Base-by-base conservation (phyloP, 2,888 invertebrate genomes). In the Dynastes grantii region DNA sequence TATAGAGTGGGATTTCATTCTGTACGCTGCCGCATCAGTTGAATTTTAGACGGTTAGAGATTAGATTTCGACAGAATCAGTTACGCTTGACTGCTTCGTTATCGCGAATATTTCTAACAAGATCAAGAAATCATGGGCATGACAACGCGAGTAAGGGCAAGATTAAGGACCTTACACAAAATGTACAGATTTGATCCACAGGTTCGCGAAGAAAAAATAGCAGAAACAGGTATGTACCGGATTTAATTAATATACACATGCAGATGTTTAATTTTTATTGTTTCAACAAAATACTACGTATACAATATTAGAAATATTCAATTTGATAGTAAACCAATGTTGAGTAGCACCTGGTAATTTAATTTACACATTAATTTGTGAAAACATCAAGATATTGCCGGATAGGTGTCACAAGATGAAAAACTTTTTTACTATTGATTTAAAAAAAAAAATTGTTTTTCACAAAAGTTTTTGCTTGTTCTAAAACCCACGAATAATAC, bases 81-180 rank as follows among this genome's bases (percentile, higher is more conserved):
- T 75, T 75, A 22, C 22, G 27, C 37, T 49, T 40, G 40, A 49
- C 27, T 40, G 45, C 45, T 61, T 61, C 9, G 45, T 61, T 45
- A 2, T 58, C 32, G 61, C 73, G 61, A 22, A 61, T 58, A 58
- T 16, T 61, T 61, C n/a, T 45, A 8, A n/a, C 13, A 1, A 8
- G 45, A 9, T 61, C 22, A 49, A 27, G 61, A 22, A 58, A 63
- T 45, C 61, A 94, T 94, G 94, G 94, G 93, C 76, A 93, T 94
- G 93, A 93, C 94, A 85, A 93, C 92, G 49, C 90, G 93, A 85
- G 93, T 94, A 84, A 90, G 94, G 67, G 92, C 93, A n/a, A 90
- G 94, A 78, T 82, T 89, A 78, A 81, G 88, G 65, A 88, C 88
- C 84, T 90, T 93, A 68, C 91, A 93, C 84, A 92, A 92, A 55